Conservation (phyloP, 2,888 invertebrate genomes). For the Monoplex corrugatus region DNA sequence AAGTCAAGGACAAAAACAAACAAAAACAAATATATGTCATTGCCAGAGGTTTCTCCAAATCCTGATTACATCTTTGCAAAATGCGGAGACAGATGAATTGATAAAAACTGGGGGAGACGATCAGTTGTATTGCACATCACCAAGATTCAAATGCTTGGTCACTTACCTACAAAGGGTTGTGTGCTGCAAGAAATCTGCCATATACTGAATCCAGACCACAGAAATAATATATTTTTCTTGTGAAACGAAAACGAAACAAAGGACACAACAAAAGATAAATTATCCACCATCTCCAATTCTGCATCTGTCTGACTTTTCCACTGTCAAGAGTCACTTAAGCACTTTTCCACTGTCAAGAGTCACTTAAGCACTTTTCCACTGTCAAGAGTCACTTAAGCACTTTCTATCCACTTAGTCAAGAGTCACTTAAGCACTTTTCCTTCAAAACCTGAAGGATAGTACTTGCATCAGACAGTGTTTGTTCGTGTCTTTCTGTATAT, state of each 20-base stretch:
- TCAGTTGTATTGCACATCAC: background rate
- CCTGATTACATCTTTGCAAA: background rate
- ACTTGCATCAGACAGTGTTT: too few species aligned
- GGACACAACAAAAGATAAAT: background rate
- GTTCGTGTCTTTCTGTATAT: too few species aligned
- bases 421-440: too few species aligned
- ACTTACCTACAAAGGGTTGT: background rate
- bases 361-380: too few species aligned
- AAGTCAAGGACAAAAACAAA: too few species aligned
- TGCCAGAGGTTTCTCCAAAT: too few species aligned
- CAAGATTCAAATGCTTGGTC: background rate
- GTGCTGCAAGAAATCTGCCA: background rate
- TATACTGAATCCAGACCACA: background rate
- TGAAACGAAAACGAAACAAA: background rate
- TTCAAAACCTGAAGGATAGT: too few species aligned
- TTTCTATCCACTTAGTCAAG: too few species aligned
- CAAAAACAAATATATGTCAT: too few species aligned
- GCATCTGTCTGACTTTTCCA: too few species aligned
- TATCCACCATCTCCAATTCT: background rate
- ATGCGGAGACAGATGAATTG: background rate
- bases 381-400: too few species aligned
- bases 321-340: background rate
- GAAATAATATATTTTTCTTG: conserved; percentile 13
- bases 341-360: background rate
- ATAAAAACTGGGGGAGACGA: too few species aligned